phyloP scores from a whole-genome alignment of 2,797 vertebrate species.

The Limnodromus scolopaceus region DNA sequence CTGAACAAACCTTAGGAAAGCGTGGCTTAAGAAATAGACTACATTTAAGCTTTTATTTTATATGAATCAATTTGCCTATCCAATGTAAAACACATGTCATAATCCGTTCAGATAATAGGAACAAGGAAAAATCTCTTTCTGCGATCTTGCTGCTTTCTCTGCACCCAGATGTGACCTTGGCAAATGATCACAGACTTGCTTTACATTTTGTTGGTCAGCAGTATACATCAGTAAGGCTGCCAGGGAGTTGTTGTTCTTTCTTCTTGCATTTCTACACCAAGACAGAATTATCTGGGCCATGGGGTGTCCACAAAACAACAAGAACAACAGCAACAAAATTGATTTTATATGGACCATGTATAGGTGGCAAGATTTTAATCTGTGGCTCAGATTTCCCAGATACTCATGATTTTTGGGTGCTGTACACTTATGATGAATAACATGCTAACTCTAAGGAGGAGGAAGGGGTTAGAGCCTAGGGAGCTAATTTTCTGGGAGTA shows the following conservation, averaged over 20 bases:
- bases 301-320: neutral
- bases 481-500: neutral
- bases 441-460: neutral
- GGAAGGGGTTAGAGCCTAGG: neutral
- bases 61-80: conserved; percentile 39
- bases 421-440: neutral
- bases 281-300: neutral
- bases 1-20: conserved; percentile 54
- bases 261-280: neutral
- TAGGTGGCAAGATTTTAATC: neutral
- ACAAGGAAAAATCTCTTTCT: conserved; percentile 4
- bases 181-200: conserved; percentile 40
- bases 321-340: neutral
- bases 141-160: conserved; percentile 22
- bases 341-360: neutral
- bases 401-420: neutral
- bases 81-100: conserved; percentile 59
- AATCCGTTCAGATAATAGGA: conserved; percentile 53
- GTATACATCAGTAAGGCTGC: neutral
- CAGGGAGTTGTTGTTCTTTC: neutral
- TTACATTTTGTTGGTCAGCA: conserved; percentile 47
- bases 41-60: conserved; percentile 16
- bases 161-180: conserved; percentile 43
- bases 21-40: neutral
- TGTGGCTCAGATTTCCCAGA: neutral